Conservation (phyloP, 2,888 invertebrate species). For the Clepsis dumicolana region DNA sequence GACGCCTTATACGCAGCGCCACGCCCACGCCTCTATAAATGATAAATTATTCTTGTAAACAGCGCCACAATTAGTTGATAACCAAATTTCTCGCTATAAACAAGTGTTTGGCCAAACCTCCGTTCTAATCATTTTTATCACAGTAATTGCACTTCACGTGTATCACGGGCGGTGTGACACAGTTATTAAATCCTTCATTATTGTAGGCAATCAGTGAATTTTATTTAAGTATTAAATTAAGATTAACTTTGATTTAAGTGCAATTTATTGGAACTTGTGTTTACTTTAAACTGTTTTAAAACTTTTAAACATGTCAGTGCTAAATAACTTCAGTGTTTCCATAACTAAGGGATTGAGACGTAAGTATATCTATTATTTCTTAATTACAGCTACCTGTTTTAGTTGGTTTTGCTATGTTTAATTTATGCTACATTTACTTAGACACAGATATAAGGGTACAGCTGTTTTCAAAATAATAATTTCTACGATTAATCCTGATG, state of each 20-base stretch:
- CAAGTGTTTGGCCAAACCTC: conserved; percentile 23
- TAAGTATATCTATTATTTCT: conserved; percentile 60
- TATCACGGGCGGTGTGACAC: conserved; percentile 21
- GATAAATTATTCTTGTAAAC: conserved; percentile 44
- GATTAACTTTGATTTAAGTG: conserved; percentile 49
- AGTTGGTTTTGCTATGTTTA: neutral
- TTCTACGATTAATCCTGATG: neutral
- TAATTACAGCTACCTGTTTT: neutral
- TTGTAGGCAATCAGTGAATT: conserved; percentile 27
- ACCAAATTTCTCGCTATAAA: conserved; percentile 21
- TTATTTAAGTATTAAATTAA: conserved; percentile 33
- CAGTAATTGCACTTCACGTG: conserved; percentile 46
- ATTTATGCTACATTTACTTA: neutral
- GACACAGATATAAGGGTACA: neutral
- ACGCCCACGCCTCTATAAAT: conserved; percentile 69
- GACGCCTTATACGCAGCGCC: conserved; percentile 59
- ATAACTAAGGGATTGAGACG: conserved; percentile 73
- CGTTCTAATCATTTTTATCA: conserved; percentile 44
- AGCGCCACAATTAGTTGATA: conserved; percentile 29
- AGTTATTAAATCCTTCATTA: neutral
- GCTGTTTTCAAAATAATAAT: neutral
- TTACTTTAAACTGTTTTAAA: conserved; percentile 4
- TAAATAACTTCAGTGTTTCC: conserved; percentile 77
- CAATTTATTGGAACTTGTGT: conserved; percentile 41
- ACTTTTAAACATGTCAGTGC: conserved; percentile 67